Evolutionary conservation across 2,888 invertebrate genomes (phyloP).

Genomic region (Plebejus melissa): DNA sequence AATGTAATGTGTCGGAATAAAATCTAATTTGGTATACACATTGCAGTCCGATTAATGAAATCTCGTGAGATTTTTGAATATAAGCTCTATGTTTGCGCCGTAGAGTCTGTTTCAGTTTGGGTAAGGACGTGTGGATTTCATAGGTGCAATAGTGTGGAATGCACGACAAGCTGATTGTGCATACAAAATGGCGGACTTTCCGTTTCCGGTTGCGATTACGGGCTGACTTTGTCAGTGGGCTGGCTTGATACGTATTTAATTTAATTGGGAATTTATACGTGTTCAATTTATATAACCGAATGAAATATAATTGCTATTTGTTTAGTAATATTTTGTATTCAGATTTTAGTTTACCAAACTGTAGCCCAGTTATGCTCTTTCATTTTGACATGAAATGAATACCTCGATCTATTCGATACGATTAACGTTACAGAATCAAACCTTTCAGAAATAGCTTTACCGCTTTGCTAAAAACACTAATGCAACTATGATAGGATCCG

Average conservation of each 20-base stretch:
- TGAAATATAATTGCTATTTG: neutral
- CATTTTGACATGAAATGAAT: too few relatives aligned
- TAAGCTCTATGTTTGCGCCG: slow-evolving; percentile 31
- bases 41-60: slow-evolving; percentile 19
- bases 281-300: neutral
- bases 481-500: too few relatives aligned
- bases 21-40: slow-evolving; percentile 21
- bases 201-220: slow-evolving; percentile 70
- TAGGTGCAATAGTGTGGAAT: slow-evolving; percentile 71
- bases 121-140: slow-evolving; percentile 45
- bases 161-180: slow-evolving; percentile 70
- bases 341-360: too few relatives aligned
- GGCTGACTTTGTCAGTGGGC: slow-evolving; percentile 45
- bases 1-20: slow-evolving; percentile 24
- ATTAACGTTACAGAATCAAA: too few relatives aligned
- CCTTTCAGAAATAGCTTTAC: too few relatives aligned
- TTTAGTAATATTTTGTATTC: too few relatives aligned
- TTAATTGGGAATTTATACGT: slow-evolving; percentile 26
- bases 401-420: too few relatives aligned
- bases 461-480: too few relatives aligned
- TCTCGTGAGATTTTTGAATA: slow-evolving; percentile 27
- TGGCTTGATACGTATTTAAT: slow-evolving; percentile 27
- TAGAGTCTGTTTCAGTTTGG: slow-evolving; percentile 36
- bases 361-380: too few relatives aligned
- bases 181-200: slow-evolving; percentile 73